phyloP scores from a whole-genome alignment of 2,888 invertebrate genomes.

The Trichopoda pennipes region DNA sequence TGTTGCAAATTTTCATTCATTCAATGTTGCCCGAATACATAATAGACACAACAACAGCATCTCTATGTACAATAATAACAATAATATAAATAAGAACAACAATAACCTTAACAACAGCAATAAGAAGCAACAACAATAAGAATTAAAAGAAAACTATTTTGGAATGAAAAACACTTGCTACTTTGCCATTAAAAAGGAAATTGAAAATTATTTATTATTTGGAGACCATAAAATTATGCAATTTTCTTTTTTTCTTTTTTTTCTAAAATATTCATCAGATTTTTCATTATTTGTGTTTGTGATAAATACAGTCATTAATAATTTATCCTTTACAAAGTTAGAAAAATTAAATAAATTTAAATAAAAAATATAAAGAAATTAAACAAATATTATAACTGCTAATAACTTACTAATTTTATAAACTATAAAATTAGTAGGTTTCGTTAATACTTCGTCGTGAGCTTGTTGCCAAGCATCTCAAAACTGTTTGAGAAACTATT shows the following conservation, averaged over 20 bases:
- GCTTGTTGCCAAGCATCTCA: too few species aligned
- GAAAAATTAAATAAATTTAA: conserved; percentile 4
- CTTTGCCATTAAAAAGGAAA: conserved; percentile 46
- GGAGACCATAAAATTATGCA: conserved; percentile 54
- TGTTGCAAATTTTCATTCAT: conserved; percentile 67
- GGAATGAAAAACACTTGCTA: conserved; percentile 20
- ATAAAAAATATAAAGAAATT: too few species aligned
- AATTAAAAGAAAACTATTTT: not conserved
- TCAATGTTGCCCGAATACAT: conserved; percentile 61
- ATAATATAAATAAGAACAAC: conserved; percentile 15
- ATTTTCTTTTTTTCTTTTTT: too few species aligned
- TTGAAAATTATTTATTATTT: conserved; percentile 58
- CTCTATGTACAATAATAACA: conserved; percentile 22
- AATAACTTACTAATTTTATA: too few species aligned
- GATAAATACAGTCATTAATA: conserved; percentile 22
- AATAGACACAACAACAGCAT: conserved; percentile 57
- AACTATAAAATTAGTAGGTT: too few species aligned
- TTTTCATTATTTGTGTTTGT: conserved; percentile 27
- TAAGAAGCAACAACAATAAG: conserved; percentile 9
- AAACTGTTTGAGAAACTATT: not conserved
- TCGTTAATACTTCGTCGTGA: too few species aligned
- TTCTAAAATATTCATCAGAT: conserved; percentile 32
- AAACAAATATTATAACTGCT: too few species aligned
- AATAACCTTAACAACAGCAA: conserved; percentile 33
- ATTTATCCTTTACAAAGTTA: too few species aligned